Conservation (phyloP, 2,797 vertebrate species). For the Dermochelys coriacea region DNA sequence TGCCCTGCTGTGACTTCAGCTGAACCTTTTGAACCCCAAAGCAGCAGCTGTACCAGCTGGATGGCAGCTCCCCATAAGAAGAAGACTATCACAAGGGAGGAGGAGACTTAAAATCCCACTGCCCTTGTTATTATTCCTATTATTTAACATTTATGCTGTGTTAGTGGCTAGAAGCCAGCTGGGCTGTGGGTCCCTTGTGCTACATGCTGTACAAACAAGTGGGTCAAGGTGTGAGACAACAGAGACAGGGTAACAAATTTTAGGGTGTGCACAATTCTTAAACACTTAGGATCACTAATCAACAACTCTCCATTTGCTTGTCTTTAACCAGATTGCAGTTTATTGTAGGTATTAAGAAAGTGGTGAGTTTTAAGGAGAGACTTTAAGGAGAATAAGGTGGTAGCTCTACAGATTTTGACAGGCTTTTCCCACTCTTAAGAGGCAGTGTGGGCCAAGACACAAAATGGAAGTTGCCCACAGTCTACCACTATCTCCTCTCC, state of each 20-base stretch:
- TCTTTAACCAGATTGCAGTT: not conserved
- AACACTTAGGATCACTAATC: not conserved
- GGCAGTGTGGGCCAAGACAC: not conserved
- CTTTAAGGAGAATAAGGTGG: not conserved
- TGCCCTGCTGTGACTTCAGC: not conserved
- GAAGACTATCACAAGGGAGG: not conserved
- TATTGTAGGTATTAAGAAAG: not conserved
- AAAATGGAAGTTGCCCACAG: not conserved
- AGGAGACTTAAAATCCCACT: not conserved
- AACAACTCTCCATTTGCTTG: not conserved
- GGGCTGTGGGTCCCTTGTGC: not conserved
- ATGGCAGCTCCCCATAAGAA: not conserved
- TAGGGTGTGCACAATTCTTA: not conserved
- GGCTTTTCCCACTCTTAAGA: not conserved
- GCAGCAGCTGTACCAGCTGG: fast-evolving
- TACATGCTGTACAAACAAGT: not conserved
- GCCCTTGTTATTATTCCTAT: not conserved
- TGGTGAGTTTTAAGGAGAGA: not conserved
- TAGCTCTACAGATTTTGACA: not conserved
- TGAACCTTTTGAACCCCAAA: not conserved
- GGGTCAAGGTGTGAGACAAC: not conserved
- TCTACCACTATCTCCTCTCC: not conserved
- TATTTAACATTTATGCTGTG: not conserved
- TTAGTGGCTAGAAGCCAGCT: not conserved
- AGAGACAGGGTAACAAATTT: not conserved